Conservation (phyloP, 2,113 vertebrate genomes). For the Megaceryle maxima region DNA sequence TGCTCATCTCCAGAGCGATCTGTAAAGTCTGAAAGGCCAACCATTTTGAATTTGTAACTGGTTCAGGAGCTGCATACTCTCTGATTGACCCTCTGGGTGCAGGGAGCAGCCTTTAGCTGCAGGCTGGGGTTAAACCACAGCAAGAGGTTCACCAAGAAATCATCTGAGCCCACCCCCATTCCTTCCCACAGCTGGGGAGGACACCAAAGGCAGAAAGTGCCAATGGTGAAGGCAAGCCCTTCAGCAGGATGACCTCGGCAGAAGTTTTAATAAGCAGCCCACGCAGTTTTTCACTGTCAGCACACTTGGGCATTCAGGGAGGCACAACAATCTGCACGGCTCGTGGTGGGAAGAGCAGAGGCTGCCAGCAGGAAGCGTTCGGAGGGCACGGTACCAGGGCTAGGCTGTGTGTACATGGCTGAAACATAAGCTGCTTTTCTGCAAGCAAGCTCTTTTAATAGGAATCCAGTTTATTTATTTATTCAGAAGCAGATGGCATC, state of each 20-base stretch:
- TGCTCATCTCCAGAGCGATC: background rate
- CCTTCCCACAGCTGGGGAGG: background rate
- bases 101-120: too few species aligned
- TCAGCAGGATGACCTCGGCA: background rate
- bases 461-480: conserved; percentile 62
- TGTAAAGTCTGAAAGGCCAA: background rate
- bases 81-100: background rate
- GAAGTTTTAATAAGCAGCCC: background rate
- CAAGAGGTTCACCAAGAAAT: background rate
- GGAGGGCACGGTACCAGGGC: conserved; percentile 18
- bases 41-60: background rate
- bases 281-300: background rate
- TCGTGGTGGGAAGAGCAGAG: conserved; percentile 23
- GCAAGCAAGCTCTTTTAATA: conserved; percentile 48
- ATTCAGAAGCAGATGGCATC: conserved; percentile 65
- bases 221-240: background rate
- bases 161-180: background rate
- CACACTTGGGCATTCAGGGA: conserved; percentile 2
- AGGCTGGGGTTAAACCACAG: background rate
- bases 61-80: background rate
- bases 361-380: conserved; percentile 16
- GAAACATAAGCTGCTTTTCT: conserved; percentile 62
- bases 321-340: background rate
- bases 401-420: conserved; percentile 1
- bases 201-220: background rate